Evolutionary conservation across 2,888 invertebrate genomes (phyloP).

Genomic region (Teinopalpus imperialis): DNA sequence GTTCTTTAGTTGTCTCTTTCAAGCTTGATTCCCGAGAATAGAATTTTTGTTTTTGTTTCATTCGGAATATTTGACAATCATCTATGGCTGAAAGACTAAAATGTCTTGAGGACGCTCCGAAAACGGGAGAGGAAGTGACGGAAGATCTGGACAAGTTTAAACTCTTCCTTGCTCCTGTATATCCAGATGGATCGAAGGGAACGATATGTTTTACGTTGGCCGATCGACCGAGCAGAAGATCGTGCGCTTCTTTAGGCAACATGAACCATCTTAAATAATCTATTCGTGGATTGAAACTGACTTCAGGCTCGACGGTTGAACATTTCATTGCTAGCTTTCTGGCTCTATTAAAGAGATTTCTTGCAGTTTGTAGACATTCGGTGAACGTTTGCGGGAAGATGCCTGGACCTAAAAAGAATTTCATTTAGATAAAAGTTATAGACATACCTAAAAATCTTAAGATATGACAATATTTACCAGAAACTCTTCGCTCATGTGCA

Average conservation of each 20-base stretch:
- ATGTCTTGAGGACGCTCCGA: slow-evolving; percentile 83
- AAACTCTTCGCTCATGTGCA: slow-evolving; percentile 86
- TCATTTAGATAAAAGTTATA: background rate
- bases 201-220: slow-evolving; percentile 89
- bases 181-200: slow-evolving; percentile 87
- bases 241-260: slow-evolving; percentile 93
- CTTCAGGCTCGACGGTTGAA: slow-evolving; percentile 87
- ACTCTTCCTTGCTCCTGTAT: slow-evolving; percentile 76
- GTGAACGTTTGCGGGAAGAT: slow-evolving; percentile 88
- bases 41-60: slow-evolving; percentile 71
- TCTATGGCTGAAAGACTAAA: slow-evolving; percentile 87
- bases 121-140: slow-evolving; percentile 69
- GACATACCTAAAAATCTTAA: background rate
- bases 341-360: slow-evolving; percentile 89
- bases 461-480: slow-evolving; percentile 56
- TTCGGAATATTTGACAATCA: slow-evolving; percentile 73
- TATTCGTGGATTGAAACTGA: slow-evolving; percentile 86
- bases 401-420: slow-evolving; percentile 79
- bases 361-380: slow-evolving; percentile 90
- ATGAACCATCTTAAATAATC: slow-evolving; percentile 93
- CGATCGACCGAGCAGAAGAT: slow-evolving; percentile 86
- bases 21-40: slow-evolving; percentile 71
- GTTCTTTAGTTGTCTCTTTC: slow-evolving; percentile 65
- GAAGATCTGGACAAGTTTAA: slow-evolving; percentile 55
- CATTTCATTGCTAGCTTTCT: slow-evolving; percentile 89